A percentile compares a stretch with the other conserved stretches of the same genome.
These are phyloP conservation scores for Ochlodes sylvanus DNA, from an alignment of 2,888 invertebrate genomes.

Conservation along the genomic window DNA sequence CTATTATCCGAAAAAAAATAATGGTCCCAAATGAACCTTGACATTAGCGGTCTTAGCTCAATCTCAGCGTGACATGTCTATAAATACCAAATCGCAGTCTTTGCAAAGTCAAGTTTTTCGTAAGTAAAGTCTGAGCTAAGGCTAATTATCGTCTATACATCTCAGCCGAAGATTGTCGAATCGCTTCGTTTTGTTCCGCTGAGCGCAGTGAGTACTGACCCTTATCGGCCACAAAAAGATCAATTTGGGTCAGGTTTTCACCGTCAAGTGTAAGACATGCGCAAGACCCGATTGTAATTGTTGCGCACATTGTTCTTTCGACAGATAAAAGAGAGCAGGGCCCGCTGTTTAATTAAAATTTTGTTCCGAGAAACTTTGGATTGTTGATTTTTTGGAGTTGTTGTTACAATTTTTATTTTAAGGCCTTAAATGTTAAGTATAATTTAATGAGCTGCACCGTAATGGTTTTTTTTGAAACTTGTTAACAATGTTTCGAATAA, in stretches of 20 bases:
- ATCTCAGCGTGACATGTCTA: no score
- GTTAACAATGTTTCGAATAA: constrained; percentile 6
- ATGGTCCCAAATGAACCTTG: no score
- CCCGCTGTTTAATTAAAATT: constrained; percentile 74
- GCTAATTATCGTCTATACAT: no score
- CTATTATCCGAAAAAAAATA: no score
- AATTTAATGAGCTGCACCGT: constrained; percentile 6
- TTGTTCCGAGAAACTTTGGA: constrained; percentile 56
- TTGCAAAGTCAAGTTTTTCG: no score
- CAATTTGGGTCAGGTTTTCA: constrained; percentile 75
- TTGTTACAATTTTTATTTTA: constrained; percentile 51
- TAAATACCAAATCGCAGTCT: no score
- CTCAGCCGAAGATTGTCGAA: no score
- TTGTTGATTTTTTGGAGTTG: constrained; percentile 46
- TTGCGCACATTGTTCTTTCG: constrained; percentile 73
- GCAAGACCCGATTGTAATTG: constrained; percentile 65
- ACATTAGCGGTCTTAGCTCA: no score
- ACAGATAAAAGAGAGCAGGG: constrained; percentile 67
- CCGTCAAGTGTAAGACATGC: constrained; percentile 49
- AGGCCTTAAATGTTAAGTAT: constrained; percentile 45
- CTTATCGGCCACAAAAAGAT: constrained; percentile 69
- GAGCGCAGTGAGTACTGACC: background rate
- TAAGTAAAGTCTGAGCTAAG: no score
- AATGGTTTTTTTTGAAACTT: constrained; percentile 8
- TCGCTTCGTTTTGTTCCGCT: background rate